These are phyloP conservation scores for Oryctes rhinoceros DNA, from an alignment of 1,140 invertebrate species.

Conservation along the genomic window DNA sequence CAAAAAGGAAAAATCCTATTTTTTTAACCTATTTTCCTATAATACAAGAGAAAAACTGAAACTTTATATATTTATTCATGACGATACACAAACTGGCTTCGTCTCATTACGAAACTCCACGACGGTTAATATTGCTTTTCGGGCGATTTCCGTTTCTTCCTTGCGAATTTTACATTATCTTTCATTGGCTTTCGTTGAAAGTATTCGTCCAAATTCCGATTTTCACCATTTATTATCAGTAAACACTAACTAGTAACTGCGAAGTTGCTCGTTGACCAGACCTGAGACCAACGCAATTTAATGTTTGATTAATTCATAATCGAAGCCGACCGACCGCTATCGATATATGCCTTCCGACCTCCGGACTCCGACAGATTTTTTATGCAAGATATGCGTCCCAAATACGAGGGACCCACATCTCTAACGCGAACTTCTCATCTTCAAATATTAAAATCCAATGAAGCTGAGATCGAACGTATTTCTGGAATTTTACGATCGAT, in stretches of 20 bases:
- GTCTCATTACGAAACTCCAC: no score
- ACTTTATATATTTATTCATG: no score
- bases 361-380: not conserved
- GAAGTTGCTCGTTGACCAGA: not conserved
- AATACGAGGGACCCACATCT: not conserved
- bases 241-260: not conserved
- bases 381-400: not conserved
- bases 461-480: not conserved
- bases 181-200: not conserved
- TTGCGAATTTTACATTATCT: no score
- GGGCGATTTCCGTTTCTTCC: no score
- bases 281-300: not conserved
- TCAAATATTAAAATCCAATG: conserved; percentile 15
- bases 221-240: not conserved
- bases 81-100: no score
- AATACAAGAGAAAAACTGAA: no score
- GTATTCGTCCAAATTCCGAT: not conserved
- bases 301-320: conserved; percentile 11
- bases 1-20: no score
- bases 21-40: no score
- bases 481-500: no score
- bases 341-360: not conserved
- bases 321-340: not conserved
- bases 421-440: not conserved
- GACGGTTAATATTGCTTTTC: no score